Percentiles rank a stretch among this genome's conserved stretches.
These are phyloP conservation scores for Drosophila lacicola DNA, from an alignment of 2,888 invertebrate species.

Conservation along the genomic window DNA sequence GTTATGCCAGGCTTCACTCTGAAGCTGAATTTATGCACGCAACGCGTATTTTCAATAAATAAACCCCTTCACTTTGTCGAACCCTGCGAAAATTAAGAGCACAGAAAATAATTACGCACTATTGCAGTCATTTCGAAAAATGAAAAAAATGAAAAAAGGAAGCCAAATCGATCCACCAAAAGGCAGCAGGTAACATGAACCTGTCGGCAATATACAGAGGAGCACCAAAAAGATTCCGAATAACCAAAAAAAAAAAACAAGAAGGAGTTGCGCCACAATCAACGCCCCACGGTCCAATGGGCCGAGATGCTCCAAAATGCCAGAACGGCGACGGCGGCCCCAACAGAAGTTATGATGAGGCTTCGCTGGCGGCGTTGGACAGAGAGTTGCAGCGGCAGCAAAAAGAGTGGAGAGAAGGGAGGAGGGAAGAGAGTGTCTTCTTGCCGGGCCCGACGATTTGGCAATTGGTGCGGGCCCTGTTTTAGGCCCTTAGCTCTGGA, in stretches of 20 bases:
- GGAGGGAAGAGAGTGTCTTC: too few relatives aligned
- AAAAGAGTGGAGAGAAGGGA: constrained; percentile 1
- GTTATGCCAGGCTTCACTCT: neutral
- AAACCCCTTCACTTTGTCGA: constrained; percentile 46
- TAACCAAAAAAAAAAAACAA: constrained; percentile 39
- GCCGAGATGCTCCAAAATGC: constrained; percentile 30
- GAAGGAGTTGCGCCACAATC: constrained; percentile 78
- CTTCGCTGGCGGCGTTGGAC: constrained; percentile 30
- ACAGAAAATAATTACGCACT: constrained; percentile 83
- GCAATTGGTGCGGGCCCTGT: constrained; percentile 72
- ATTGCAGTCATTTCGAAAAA: constrained; percentile 79
- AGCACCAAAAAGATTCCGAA: constrained; percentile 32
- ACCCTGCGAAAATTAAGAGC: constrained; percentile 71
- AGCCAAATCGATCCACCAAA: constrained; percentile 13
- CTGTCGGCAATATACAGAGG: constrained; percentile 71
- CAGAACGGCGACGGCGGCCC: constrained; percentile 47
- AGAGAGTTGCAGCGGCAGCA: neutral
- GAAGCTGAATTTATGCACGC: constrained; percentile 19
- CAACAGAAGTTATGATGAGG: constrained; percentile 77
- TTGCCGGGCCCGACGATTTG: constrained; percentile 50
- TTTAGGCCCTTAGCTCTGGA: constrained; percentile 76
- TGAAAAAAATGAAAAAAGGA: constrained; percentile 27
- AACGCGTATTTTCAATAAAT: constrained; percentile 67
- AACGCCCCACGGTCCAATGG: constrained; percentile 69
- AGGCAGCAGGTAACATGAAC: constrained; percentile 67